Evolutionary conservation across 2,797 vertebrate genomes (phyloP).

Genomic region (Hapalemur alaotrensis): DNA sequence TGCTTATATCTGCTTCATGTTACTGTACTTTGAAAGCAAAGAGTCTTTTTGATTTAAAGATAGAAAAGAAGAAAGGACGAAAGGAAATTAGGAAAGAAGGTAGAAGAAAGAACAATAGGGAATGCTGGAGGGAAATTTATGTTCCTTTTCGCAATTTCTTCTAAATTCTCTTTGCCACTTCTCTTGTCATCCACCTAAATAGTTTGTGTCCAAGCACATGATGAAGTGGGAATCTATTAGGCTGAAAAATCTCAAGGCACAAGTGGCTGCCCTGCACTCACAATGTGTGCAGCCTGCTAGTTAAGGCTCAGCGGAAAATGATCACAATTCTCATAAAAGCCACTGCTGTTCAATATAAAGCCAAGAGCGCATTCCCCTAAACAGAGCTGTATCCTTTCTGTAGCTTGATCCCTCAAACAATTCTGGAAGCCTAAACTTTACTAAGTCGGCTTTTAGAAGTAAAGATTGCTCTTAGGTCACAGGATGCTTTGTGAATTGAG

Average conservation of each 20-base stretch:
- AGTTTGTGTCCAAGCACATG: neutral
- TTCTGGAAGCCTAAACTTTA: constrained; percentile 45
- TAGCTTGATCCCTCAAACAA: neutral
- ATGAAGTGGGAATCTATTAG: constrained; percentile 46
- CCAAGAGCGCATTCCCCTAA: neutral
- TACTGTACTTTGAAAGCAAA: neutral
- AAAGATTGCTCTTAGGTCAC: constrained; percentile 42
- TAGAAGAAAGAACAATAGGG: neutral
- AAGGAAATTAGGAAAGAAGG: neutral
- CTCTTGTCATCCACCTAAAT: neutral
- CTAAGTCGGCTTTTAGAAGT: constrained; percentile 45
- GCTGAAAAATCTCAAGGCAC: neutral
- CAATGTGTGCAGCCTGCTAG: neutral
- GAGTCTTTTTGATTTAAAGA: neutral
- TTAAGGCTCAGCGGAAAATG: neutral
- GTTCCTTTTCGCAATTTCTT: neutral
- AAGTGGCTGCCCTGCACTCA: neutral
- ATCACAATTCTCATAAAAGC: neutral
- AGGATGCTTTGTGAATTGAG: constrained; percentile 9
- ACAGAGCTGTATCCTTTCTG: neutral
- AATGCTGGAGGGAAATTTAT: neutral
- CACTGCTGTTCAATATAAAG: neutral
- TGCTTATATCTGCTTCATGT: neutral
- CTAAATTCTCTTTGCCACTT: neutral
- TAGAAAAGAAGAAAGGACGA: neutral